Percentiles rank a stretch among this genome's conserved stretches.
These are phyloP conservation scores for Copidosoma aretas DNA, from an alignment of 2,888 invertebrate genomes.

Conservation along the genomic window DNA sequence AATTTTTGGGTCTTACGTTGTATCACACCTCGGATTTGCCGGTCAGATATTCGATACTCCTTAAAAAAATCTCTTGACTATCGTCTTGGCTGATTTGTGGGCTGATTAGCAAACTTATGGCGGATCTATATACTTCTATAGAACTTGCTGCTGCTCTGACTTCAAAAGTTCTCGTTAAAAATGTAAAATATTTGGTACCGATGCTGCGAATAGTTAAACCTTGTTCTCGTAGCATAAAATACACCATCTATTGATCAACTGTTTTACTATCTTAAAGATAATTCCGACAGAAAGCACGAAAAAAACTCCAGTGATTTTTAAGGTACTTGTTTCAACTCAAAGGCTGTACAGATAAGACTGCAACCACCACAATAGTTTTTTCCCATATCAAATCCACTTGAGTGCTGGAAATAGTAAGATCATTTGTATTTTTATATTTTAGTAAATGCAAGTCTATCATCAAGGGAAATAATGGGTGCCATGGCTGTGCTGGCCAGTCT, in stretches of 20 bases:
- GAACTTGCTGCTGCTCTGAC: conserved; percentile 17
- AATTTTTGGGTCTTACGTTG: conserved; percentile 45
- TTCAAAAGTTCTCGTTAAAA: conserved; percentile 1
- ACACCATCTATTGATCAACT: conserved; percentile 32
- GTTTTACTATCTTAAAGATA: conserved; percentile 31
- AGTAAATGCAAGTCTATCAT: background rate
- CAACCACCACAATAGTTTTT: conserved; percentile 28
- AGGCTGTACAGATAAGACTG: conserved; percentile 18
- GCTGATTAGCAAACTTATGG: conserved; percentile 35
- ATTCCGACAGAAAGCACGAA: conserved; percentile 22
- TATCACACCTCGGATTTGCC: conserved; percentile 42
- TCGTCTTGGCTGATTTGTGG: conserved; percentile 36
- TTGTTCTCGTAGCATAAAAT: no score
- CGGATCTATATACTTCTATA: conserved; percentile 34
- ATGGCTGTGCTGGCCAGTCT: conserved; percentile 20
- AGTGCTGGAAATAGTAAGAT: conserved; percentile 12
- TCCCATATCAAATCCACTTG: background rate
- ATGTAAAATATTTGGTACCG: background rate
- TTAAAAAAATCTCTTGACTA: conserved; percentile 44
- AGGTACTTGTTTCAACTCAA: conserved; percentile 22
- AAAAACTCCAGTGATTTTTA: conserved; percentile 19
- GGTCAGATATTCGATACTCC: conserved; percentile 44
- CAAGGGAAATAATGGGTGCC: conserved; percentile 10
- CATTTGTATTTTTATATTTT: conserved; percentile 4
- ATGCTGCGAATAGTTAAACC: no score